Percentiles rank a stretch among this genome's conserved stretches.
Evolutionary conservation across 2,797 vertebrate genomes (phyloP).

Genomic region (Zalophus californianus): DNA sequence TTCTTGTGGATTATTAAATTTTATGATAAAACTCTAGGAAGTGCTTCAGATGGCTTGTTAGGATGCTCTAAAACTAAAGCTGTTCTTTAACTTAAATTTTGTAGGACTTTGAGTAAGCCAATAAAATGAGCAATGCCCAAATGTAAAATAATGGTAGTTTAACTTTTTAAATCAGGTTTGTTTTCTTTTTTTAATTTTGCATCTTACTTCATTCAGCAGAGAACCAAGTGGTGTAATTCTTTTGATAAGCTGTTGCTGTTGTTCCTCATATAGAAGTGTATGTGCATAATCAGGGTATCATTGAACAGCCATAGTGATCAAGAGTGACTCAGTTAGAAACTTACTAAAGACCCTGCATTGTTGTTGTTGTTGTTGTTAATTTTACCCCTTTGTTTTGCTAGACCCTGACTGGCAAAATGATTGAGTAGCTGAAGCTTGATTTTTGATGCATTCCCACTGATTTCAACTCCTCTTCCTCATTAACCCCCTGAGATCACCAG

Average conservation of each 20-base stretch:
- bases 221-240: not conserved
- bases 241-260: not conserved
- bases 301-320: not conserved
- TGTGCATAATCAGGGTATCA: not conserved
- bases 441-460: not conserved
- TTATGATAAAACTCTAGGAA: slow-evolving; percentile 23
- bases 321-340: not conserved
- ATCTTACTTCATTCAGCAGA: not conserved
- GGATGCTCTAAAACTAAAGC: slow-evolving; percentile 3
- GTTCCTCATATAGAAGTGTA: not conserved
- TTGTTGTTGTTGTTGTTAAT: not conserved
- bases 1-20: slow-evolving; percentile 27
- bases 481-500: not conserved
- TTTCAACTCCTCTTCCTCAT: not conserved
- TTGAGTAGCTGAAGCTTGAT: not conserved
- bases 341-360: not conserved
- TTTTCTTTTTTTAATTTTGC: not conserved
- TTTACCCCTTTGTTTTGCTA: not conserved
- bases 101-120: slow-evolving; percentile 24
- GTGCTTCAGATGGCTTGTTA: not conserved
- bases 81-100: slow-evolving; percentile 34
- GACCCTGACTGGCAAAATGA: not conserved
- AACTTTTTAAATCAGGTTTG: not conserved
- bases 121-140: not conserved
- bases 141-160: slow-evolving; percentile 1